These are phyloP conservation scores for Pseudomyrmex gracilis DNA, from an alignment of 1,140 invertebrate species.

Conservation along the genomic window DNA sequence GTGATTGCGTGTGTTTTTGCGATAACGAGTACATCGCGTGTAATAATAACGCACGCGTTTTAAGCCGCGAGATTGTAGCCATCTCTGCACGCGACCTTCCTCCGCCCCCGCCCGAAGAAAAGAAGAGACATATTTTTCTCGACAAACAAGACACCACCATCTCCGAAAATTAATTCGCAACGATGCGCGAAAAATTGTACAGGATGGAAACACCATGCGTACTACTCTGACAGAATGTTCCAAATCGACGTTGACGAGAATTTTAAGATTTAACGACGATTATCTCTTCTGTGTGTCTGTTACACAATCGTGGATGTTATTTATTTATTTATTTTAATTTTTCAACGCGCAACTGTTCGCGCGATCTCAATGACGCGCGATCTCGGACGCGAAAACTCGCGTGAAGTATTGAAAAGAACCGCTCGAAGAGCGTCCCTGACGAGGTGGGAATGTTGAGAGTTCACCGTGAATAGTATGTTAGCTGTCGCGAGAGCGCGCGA, in stretches of 20 bases:
- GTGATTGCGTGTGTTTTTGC: conserved; percentile 6
- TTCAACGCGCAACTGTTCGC: neutral
- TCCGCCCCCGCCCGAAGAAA: conserved; percentile 2
- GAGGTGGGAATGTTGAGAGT: conserved; percentile 81
- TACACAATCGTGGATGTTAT: too few species aligned
- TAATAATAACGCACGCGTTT: conserved; percentile 14
- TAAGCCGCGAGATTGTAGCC: conserved; percentile 37
- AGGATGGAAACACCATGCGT: neutral
- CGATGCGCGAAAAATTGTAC: neutral
- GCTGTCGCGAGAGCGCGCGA: conserved; percentile 62
- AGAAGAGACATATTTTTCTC: neutral
- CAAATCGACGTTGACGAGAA: too few species aligned
- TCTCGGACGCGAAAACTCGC: conserved; percentile 31
- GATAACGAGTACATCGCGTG: conserved; percentile 54
- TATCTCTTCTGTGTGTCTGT: too few species aligned
- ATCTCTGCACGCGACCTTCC: neutral
- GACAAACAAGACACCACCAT: neutral
- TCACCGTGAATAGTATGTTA: conserved; percentile 79
- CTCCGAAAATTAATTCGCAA: conserved; percentile 12
- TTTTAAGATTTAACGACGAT: too few species aligned
- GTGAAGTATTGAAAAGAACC: conserved; percentile 81
- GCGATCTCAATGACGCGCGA: conserved; percentile 25
- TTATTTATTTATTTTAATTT: neutral
- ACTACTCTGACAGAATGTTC: too few species aligned
- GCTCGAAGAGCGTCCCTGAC: conserved; percentile 82